A percentile compares a stretch with the other conserved stretches of the same genome.
phyloP scores from a whole-genome alignment of 2,888 invertebrate genomes.

The Tachina fera region DNA sequence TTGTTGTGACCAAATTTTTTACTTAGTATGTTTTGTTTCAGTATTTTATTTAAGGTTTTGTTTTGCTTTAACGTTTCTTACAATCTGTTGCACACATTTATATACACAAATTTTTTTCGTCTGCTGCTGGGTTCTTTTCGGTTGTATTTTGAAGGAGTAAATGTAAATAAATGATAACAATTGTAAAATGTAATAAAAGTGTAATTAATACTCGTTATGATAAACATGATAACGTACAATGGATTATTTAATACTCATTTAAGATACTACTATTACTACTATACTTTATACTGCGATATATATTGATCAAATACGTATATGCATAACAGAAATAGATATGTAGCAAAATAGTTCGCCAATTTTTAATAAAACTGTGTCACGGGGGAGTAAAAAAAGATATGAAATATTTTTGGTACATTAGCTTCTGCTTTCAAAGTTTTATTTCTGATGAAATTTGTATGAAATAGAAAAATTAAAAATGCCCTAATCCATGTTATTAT shows the following conservation, averaged over 20 bases:
- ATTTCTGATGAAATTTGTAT: not conserved
- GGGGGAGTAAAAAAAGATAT: no score
- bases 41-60: constrained; percentile 42
- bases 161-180: not conserved
- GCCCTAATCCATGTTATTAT: not conserved
- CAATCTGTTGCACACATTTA: constrained; percentile 19
- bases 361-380: no score
- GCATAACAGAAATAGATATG: no score
- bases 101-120: not conserved
- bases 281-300: no score
- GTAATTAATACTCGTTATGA: not conserved
- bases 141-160: constrained; percentile 44
- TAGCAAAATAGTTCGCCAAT: no score
- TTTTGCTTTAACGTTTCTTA: constrained; percentile 43
- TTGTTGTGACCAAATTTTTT: constrained; percentile 47
- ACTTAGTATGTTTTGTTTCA: constrained; percentile 45
- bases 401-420: no score
- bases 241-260: no score
- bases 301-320: no score
- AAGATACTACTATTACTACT: no score
- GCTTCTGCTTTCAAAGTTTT: no score
- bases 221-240: no score
- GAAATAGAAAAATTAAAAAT: not conserved
- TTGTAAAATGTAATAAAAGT: constrained; percentile 8
- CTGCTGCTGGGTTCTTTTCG: constrained; percentile 17